Percentiles rank a stretch among this genome's conserved stretches.
These are phyloP conservation scores for Thamnophis elegans DNA, from an alignment of 2,797 vertebrate genomes.

Conservation along the genomic window DNA sequence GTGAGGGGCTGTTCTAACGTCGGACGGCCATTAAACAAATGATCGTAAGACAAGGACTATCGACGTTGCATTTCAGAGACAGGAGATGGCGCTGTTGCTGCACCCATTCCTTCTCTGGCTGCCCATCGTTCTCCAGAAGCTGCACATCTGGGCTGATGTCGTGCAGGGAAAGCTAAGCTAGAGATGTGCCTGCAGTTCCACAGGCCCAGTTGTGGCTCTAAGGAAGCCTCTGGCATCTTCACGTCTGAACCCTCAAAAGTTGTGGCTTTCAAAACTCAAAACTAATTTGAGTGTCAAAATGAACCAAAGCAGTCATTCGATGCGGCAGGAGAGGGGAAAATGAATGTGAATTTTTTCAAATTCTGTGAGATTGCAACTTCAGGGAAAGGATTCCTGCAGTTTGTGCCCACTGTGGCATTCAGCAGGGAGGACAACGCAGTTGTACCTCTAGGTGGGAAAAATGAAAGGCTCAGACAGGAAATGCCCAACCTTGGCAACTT, in stretches of 20 bases:
- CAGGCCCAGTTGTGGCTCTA: neutral
- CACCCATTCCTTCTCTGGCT: neutral
- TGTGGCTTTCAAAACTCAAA: neutral
- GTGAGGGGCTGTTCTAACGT: neutral
- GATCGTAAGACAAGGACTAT: neutral
- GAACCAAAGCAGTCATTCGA: fast-evolving
- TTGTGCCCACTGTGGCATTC: fast-evolving
- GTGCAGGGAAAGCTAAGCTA: neutral
- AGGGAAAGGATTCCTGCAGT: neutral
- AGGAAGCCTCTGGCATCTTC: neutral
- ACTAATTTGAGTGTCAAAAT: neutral
- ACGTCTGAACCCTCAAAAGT: neutral
- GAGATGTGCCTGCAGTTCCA: neutral
- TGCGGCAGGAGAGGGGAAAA: fast-evolving
- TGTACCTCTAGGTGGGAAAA: neutral
- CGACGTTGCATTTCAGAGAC: neutral
- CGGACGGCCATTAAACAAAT: neutral
- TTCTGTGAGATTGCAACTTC: neutral
- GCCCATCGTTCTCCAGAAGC: no score
- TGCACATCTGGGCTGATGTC: neutral
- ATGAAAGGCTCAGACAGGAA: neutral
- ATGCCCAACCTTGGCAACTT: no score
- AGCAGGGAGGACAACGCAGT: neutral
- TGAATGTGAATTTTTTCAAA: neutral
- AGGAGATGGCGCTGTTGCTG: neutral